phyloP scores from a whole-genome alignment of 2,888 invertebrate genomes.

The Cantharis rustica region DNA sequence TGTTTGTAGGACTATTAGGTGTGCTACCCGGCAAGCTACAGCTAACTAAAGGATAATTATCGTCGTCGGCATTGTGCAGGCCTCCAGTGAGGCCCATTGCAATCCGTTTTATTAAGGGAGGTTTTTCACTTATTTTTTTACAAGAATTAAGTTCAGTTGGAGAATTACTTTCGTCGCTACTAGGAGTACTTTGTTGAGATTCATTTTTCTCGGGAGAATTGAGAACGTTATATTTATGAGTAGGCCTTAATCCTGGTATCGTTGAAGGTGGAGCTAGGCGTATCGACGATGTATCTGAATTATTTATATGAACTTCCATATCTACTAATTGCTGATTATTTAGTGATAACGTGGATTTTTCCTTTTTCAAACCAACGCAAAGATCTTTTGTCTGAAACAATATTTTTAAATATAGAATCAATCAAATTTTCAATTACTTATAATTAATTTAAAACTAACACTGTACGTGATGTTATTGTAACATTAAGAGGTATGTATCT shows the following conservation, averaged over 20 bases:
- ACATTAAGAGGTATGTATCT: background rate
- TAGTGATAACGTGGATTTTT: slow-evolving; percentile 41
- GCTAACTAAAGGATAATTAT: slow-evolving; percentile 77
- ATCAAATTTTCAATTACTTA: background rate
- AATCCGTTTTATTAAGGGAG: slow-evolving; percentile 77
- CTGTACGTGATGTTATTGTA: too few relatives aligned
- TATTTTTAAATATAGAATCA: background rate
- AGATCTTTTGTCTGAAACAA: slow-evolving; percentile 54
- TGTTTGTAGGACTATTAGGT: slow-evolving; percentile 63
- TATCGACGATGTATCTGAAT: slow-evolving; percentile 57
- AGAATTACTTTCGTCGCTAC: slow-evolving; percentile 86
- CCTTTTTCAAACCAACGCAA: slow-evolving; percentile 47
- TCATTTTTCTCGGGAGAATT: slow-evolving; percentile 51
- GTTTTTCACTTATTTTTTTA: slow-evolving; percentile 79
- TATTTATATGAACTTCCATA: slow-evolving; percentile 61
- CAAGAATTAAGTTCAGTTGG: slow-evolving; percentile 87
- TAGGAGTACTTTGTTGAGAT: slow-evolving; percentile 64
- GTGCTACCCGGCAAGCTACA: slow-evolving; percentile 59
- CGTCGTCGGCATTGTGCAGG: slow-evolving; percentile 59
- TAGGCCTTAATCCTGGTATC: slow-evolving; percentile 69
- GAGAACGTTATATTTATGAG: slow-evolving; percentile 63
- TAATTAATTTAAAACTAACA: background rate
- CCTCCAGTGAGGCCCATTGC: slow-evolving; percentile 74
- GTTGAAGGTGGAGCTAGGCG: slow-evolving; percentile 64
- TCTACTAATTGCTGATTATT: slow-evolving; percentile 49